Base-by-base conservation (phyloP, 2,888 invertebrate species). In the Ornithoptera priamus region DNA sequence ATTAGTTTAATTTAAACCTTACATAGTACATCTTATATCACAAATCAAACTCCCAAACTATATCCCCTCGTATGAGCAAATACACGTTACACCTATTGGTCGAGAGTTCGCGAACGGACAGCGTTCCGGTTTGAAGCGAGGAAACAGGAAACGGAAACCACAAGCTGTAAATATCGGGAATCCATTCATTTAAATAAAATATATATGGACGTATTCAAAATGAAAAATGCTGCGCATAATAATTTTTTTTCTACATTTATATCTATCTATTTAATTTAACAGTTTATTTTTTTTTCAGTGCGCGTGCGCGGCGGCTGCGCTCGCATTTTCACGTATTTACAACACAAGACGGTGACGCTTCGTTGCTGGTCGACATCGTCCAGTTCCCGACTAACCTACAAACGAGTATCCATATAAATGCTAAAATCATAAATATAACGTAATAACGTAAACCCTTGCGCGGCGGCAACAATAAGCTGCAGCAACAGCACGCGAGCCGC, bases 331-430 rank as follows among this genome's bases (percentile, higher is more conserved):
- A 75, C 79, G 84, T 89, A 87, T 82, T 82, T 89, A 88, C 87
- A 80, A 75, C 8, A 10, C 79, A 82, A 80, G 75, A 88, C 87
- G 86, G 87, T 88, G 75, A 87, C 76, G 75, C 71, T 89, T 90
- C 90, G 90, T 89, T 90, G 89, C 89, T 79, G 81, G 81, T 81
- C 79, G 84, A 90, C 89, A 89, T 89, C 90, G 89, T 90, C 85
- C 85, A 82, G 87, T 89, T 89, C 74, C 81, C 75, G 74, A 73
- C 85, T 89, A 88, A 80, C 85, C 89, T 90, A 89, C 75, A 74
- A 42, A 58, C 39, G 39, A 39, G 39, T 30, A 30, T 30, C 30
- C 30, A 30, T 30, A 30, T 30, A 30, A 30, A 30, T 30, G 5
- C 30, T 30, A 30, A 30, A 39, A 39, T 39, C 10, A 39, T 39